Conservation (phyloP, 2,888 invertebrate species). For the Cryptocheilus praepositus region DNA sequence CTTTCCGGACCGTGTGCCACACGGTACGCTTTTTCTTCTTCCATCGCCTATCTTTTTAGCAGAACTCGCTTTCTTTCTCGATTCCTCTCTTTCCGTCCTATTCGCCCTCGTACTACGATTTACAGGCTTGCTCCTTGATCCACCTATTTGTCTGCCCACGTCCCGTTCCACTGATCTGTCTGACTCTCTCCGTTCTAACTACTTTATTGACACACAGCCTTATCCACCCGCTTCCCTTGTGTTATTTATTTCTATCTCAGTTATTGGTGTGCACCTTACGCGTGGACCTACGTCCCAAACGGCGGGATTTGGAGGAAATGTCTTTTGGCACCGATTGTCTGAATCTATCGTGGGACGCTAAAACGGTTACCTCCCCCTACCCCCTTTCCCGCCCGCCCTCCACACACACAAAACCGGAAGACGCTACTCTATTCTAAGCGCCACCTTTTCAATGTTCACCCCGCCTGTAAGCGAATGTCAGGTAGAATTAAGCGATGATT, state of each 20-base stretch:
- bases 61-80: neutral
- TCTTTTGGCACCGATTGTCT: neutral
- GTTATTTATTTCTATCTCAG: too few species aligned
- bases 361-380: neutral
- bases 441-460: neutral
- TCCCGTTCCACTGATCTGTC: neutral
- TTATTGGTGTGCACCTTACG: neutral
- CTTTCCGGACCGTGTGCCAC: slow-evolving; percentile 23
- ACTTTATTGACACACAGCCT: neutral
- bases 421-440: too few species aligned
- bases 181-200: neutral
- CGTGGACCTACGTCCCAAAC: too few species aligned
- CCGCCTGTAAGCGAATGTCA: slow-evolving; percentile 16
- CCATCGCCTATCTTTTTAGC: neutral
- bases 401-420: too few species aligned
- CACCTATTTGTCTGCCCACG: neutral
- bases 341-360: neutral
- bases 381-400: too few species aligned
- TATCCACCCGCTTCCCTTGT: neutral
- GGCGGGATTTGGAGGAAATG: neutral
- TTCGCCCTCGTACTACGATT: neutral
- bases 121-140: neutral
- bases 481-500: slow-evolving; percentile 34
- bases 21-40: neutral
- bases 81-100: neutral